Evolutionary conservation across 2,797 vertebrate species (phyloP).

Genomic region (Botia almorhae): DNA sequence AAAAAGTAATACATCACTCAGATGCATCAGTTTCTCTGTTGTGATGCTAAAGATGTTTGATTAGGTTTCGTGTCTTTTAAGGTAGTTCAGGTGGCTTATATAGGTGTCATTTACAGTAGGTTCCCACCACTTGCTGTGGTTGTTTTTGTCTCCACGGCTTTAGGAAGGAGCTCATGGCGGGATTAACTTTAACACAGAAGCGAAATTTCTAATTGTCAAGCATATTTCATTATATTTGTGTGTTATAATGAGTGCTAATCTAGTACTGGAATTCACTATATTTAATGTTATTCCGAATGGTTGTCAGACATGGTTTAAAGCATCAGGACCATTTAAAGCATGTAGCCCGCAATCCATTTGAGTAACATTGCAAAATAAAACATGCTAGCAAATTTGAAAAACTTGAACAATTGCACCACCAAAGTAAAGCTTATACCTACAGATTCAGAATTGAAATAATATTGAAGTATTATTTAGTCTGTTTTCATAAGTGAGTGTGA

Average conservation of each 20-base stretch:
- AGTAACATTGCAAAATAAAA: too few relatives aligned
- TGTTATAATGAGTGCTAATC: neutral
- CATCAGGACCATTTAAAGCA: neutral
- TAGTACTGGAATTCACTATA: neutral
- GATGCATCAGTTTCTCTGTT: neutral
- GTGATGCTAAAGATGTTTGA: neutral
- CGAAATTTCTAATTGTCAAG: neutral
- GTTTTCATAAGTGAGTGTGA: slow-evolving; percentile 21
- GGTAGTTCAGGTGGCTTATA: neutral
- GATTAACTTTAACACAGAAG: neutral
- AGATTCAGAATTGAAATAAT: neutral
- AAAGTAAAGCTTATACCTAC: too few relatives aligned
- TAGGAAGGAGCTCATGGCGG: neutral
- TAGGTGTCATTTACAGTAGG: neutral
- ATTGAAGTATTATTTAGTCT: neutral
- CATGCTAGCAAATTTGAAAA: too few relatives aligned
- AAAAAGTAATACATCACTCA: slow-evolving; percentile 6
- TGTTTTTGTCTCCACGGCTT: too few relatives aligned
- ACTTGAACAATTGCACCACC: neutral
- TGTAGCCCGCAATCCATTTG: too few relatives aligned
- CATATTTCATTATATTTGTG: neutral
- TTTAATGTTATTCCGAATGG: neutral
- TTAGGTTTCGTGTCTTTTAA: neutral
- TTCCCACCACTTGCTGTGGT: too few relatives aligned
- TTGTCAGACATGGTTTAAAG: neutral